Conservation (phyloP, 2,888 invertebrate species). For the Drosophila mayaguana region DNA sequence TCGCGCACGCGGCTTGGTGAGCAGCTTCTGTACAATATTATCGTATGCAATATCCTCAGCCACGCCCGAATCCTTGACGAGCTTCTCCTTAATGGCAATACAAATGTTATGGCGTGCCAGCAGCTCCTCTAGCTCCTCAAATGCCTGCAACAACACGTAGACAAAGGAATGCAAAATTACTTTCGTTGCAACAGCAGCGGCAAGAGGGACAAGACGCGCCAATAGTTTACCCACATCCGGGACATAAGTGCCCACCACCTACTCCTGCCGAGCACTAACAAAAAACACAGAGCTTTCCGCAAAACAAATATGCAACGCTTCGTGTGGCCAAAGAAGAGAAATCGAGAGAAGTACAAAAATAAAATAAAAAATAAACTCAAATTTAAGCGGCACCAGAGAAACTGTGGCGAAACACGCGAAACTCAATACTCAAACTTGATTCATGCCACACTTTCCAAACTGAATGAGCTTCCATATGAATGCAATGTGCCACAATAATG, state of each 20-base stretch:
- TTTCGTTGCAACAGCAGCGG: not conserved
- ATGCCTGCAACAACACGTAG: constrained; percentile 88
- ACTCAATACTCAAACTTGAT: too few relatives aligned
- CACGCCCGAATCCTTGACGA: constrained; percentile 98
- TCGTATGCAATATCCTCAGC: constrained; percentile 95
- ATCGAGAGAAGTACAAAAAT: not conserved
- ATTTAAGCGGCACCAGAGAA: constrained; percentile 3
- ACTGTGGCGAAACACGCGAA: constrained; percentile 27
- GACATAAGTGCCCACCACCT: constrained; percentile 22
- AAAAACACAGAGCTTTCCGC: constrained; percentile 35
- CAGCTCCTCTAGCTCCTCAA: constrained; percentile 95
- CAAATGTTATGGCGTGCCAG: constrained; percentile 94
- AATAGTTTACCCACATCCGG: constrained; percentile 10
- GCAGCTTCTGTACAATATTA: constrained; percentile 92
- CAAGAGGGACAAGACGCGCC: not conserved
- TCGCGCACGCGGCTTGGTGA: constrained; percentile 94
- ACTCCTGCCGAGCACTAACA: constrained; percentile 12
- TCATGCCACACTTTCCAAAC: not conserved
- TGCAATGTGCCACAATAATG: not conserved
- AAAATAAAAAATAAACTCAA: constrained; percentile 3
- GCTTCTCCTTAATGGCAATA: constrained; percentile 96
- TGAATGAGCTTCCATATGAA: not conserved
- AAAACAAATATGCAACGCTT: constrained; percentile 38
- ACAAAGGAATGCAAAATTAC: constrained; percentile 26
- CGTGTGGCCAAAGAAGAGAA: not conserved